These are phyloP conservation scores for Parapsyche elsis DNA, from an alignment of 1,140 invertebrate genomes.

Conservation along the genomic window DNA sequence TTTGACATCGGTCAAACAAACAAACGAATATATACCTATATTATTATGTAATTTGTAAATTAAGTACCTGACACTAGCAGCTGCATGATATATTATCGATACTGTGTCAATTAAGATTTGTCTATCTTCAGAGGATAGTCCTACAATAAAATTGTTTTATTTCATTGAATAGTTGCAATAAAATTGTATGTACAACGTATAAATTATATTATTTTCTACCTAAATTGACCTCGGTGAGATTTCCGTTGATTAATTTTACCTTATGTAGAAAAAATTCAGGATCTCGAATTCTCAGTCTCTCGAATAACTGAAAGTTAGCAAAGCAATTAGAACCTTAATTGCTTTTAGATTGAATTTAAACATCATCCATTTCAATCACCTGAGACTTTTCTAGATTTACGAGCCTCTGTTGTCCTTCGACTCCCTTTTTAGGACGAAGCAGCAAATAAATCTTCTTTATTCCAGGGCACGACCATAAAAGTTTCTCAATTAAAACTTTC, in stretches of 20 bases:
- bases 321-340: not conserved
- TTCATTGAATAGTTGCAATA: not conserved
- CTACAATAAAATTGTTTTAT: conserved; percentile 59
- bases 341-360: conserved; percentile 3
- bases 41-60: no score
- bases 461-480: conserved; percentile 71
- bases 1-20: no score
- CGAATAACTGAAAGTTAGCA: conserved; percentile 67
- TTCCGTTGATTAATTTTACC: conserved; percentile 81
- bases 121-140: conserved; percentile 68
- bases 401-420: conserved; percentile 60
- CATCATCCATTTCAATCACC: conserved; percentile 24
- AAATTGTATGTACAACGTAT: not conserved
- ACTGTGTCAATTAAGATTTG: conserved; percentile 77
- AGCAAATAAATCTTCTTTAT: conserved; percentile 68
- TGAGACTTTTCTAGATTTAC: conserved; percentile 56
- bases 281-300: conserved; percentile 66
- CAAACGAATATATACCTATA: no score
- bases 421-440: conserved; percentile 68
- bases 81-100: conserved; percentile 90
- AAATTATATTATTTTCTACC: conserved; percentile 60
- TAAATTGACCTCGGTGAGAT: conserved; percentile 74
- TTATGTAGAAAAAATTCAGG: conserved; percentile 71
- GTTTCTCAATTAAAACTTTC: conserved; percentile 75
- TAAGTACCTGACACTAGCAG: conserved; percentile 81